Conservation (phyloP, 2,797 vertebrate species). For the Manis javanica region DNA sequence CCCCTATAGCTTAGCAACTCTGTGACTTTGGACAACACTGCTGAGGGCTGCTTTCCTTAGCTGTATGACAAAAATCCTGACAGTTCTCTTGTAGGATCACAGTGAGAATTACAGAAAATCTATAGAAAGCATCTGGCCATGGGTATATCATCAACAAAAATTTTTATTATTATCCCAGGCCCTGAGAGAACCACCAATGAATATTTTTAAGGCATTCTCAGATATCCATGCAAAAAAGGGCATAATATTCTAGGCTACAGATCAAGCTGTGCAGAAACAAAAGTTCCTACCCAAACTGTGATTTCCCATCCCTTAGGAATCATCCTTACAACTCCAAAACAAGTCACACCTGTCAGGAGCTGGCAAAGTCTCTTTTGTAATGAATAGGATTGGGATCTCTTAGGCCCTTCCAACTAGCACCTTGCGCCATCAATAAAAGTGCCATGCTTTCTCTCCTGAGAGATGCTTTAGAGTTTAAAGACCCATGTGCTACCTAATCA, state of each 20-base stretch:
- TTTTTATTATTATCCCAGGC: not conserved
- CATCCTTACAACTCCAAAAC: not conserved
- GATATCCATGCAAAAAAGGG: not conserved
- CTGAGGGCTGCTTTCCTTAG: not conserved
- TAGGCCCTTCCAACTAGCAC: not conserved
- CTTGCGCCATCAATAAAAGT: constrained; percentile 50
- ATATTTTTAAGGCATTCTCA: constrained; percentile 25
- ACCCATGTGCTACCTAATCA: not conserved
- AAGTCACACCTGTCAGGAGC: not conserved
- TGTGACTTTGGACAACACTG: not conserved
- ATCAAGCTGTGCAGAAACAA: not conserved
- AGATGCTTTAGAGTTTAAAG: constrained; percentile 62
- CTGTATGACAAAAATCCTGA: not conserved
- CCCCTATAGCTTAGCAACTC: not conserved
- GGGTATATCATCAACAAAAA: not conserved
- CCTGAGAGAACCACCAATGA: not conserved
- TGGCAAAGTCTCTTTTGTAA: constrained; percentile 24
- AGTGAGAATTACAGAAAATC: not conserved
- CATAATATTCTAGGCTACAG: not conserved
- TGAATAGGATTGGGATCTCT: not conserved
- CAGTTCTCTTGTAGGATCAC: not conserved
- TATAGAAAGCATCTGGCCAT: not conserved
- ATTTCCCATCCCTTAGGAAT: not conserved
- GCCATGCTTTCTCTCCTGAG: not conserved
- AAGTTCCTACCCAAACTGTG: constrained; percentile 1